Base-by-base conservation (phyloP, 2,797 vertebrate genomes). In the Taeniopygia guttata region DNA sequence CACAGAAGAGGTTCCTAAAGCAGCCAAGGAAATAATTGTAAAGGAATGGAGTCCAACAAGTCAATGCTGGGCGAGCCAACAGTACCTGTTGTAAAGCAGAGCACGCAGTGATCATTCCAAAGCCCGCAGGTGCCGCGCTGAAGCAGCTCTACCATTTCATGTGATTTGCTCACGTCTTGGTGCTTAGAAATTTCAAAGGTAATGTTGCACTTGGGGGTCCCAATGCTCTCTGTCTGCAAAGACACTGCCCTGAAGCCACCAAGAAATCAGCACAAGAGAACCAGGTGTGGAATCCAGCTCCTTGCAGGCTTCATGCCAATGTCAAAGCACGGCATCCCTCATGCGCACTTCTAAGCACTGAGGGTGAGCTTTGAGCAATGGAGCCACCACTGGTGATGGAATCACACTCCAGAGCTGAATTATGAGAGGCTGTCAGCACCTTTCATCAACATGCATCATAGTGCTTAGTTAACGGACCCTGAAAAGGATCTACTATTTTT, bases 401-500 rank as follows among this genome's bases (percentile, higher is more conserved):
- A 86, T 72, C 25, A 29, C 75, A 87, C 75, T 25, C 52, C 75
- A 93, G 75, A 48, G 55, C 84, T 78, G 68, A 95, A 13, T 84
- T 91, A 94, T 4, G 2, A 62, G 82, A 68, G 13, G 26, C 82
- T 91, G 89, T 80, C 87, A 83, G 84, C 58, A 85, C 81, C 84
- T 95, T 93, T 78, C 89, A 90, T 95, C 92, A 90, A 78, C 76
- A 93, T 81, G 69, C 58, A 86, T 91, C 93, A 59, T 45, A 64
- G 69, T 75, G 64, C 84, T 83, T 78, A 85, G 68, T 74, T 95
- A 94, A 93, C 83, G 84, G 93, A 91, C 72, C 89, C 84, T 69
- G 72, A 88, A 84, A 91, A 94, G 51, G 72, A 83, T 87, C 87
- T 89, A 85, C 87, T 94, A 66, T 89, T 96, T 95, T 95, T 94